Percentiles rank a stretch among this genome's conserved stretches.
Conservation (phyloP, 1,140 invertebrate genomes). For the Drosophila sproati region DNA sequence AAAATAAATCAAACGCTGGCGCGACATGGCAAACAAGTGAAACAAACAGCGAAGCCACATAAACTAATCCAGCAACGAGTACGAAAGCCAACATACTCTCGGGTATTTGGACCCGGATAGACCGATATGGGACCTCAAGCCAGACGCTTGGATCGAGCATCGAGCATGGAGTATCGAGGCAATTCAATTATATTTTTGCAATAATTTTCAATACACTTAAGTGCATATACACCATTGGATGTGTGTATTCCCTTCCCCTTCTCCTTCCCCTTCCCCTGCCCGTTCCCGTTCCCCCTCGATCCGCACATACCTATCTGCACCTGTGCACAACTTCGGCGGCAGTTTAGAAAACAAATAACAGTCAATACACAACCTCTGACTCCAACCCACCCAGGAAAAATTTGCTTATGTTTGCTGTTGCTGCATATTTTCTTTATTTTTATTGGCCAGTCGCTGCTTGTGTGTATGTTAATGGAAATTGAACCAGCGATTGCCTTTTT, state of each 20-base stretch:
- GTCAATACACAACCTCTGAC: conserved; percentile 52
- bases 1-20: conserved; percentile 73
- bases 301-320: neutral
- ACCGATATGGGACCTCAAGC: conserved; percentile 12
- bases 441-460: conserved; percentile 54
- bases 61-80: conserved; percentile 37
- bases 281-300: neutral
- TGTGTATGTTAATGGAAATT: conserved; percentile 78
- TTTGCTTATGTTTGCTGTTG: conserved; percentile 59
- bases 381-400: conserved; percentile 16
- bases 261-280: neutral
- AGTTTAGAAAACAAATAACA: conserved; percentile 82
- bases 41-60: conserved; percentile 48
- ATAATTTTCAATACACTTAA: conserved; percentile 84
- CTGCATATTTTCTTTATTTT: conserved; percentile 77
- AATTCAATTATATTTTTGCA: conserved; percentile 83
- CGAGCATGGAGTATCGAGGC: conserved; percentile 52
- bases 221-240: conserved; percentile 57
- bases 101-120: conserved; percentile 13
- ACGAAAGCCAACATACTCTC: conserved; percentile 44
- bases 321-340: conserved; percentile 63
- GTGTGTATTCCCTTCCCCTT: neutral
- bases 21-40: conserved; percentile 43
- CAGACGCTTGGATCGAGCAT: conserved; percentile 8
- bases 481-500: conserved; percentile 59